These are phyloP conservation scores for Phyllostomus discolor DNA, from an alignment of 2,113 vertebrate genomes.

Conservation along the genomic window DNA sequence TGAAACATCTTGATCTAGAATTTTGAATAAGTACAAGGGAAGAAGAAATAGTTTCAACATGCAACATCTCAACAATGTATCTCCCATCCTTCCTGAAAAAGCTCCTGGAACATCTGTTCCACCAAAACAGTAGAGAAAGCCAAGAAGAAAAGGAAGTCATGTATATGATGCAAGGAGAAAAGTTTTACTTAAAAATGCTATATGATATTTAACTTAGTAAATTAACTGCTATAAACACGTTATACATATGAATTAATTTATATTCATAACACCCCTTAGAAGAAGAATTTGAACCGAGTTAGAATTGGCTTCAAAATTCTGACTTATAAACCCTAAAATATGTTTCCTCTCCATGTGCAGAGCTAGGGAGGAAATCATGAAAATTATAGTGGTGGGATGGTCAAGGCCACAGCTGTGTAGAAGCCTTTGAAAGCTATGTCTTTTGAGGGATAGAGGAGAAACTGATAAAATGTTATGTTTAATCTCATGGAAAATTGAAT, in stretches of 20 bases:
- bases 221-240: background rate
- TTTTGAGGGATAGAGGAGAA: background rate
- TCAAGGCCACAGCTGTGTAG: background rate
- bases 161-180: background rate
- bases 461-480: background rate
- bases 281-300: background rate
- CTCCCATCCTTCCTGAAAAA: background rate
- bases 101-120: background rate
- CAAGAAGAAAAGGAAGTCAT: background rate
- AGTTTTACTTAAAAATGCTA: background rate
- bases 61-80: background rate
- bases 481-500: background rate
- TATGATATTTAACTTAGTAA: background rate
- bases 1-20: background rate
- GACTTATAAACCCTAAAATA: background rate
- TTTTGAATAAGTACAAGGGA: background rate
- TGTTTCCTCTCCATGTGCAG: background rate
- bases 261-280: background rate
- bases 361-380: background rate
- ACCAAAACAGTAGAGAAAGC: background rate
- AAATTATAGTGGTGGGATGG: background rate
- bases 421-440: background rate
- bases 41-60: background rate
- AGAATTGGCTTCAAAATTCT: background rate
- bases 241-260: background rate